phyloP scores from a whole-genome alignment of 2,888 invertebrate species.

The Diaprepes abbreviatus region DNA sequence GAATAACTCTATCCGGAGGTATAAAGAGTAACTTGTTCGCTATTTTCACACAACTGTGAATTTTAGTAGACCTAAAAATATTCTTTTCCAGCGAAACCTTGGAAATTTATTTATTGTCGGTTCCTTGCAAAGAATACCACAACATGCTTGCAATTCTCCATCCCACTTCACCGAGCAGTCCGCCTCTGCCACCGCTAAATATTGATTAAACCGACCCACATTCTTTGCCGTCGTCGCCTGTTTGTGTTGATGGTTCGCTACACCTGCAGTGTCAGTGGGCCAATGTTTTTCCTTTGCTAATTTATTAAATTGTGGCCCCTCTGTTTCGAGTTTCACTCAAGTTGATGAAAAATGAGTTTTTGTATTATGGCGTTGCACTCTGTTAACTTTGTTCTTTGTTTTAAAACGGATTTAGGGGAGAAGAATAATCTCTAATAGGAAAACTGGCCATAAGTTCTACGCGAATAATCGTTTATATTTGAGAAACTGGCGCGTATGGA shows the following conservation, averaged over 20 bases:
- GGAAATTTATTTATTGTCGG: too few relatives aligned
- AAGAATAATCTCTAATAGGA: too few relatives aligned
- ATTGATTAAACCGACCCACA: slow-evolving; percentile 48
- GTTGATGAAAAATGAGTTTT: slow-evolving; percentile 34
- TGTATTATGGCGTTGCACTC: slow-evolving; percentile 14
- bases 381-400: too few relatives aligned
- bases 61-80: too few relatives aligned
- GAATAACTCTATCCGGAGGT: too few relatives aligned
- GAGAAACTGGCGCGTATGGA: too few relatives aligned
- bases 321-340: slow-evolving; percentile 28
- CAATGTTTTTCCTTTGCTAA: slow-evolving; percentile 43
- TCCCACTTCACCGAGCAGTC: background rate
- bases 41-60: too few relatives aligned
- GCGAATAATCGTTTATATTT: too few relatives aligned
- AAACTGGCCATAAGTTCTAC: too few relatives aligned
- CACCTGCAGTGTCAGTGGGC: slow-evolving; percentile 48
- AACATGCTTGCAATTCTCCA: background rate
- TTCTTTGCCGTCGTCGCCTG: slow-evolving; percentile 44
- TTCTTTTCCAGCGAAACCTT: too few relatives aligned
- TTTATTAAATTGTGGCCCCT: slow-evolving; percentile 40
- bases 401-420: too few relatives aligned
- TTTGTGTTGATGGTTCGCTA: slow-evolving; percentile 47
- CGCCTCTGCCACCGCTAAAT: slow-evolving; percentile 40
- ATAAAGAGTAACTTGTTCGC: too few relatives aligned
- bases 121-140: slow-evolving; percentile 8